Conservation (phyloP, 1,140 invertebrate genomes). For the Drosophila bipectinata region DNA sequence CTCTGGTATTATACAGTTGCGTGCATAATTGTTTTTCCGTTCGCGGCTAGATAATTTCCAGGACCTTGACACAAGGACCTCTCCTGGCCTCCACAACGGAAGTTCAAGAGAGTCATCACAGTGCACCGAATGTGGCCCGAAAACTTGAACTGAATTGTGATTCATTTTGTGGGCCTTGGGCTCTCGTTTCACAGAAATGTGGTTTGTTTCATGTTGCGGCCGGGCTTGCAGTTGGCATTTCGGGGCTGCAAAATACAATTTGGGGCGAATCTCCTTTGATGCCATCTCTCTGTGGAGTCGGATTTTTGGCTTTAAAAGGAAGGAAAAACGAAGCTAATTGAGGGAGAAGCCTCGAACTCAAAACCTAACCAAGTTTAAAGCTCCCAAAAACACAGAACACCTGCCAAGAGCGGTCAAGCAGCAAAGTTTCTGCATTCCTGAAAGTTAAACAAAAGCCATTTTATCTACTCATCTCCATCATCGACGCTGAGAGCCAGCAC, state of each 20-base stretch:
- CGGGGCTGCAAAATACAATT: not conserved
- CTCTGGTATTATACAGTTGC: conserved; percentile 35
- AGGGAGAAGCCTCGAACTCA: not conserved
- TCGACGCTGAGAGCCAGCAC: conserved; percentile 6
- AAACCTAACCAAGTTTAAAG: too few relatives aligned
- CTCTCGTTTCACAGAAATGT: conserved; percentile 21
- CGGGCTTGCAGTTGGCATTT: conserved; percentile 19
- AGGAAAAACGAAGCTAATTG: conserved; percentile 15
- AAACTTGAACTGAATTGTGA: conserved; percentile 40
- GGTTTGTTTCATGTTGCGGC: conserved; percentile 32
- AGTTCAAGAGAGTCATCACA: conserved; percentile 52
- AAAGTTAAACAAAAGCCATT: conserved; percentile 36
- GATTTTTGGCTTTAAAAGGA: not conserved
- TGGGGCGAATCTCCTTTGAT: conserved; percentile 6
- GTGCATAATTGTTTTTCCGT: conserved; percentile 38
- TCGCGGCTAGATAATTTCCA: conserved; percentile 48
- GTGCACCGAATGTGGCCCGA: conserved; percentile 38
- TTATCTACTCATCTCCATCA: conserved; percentile 26
- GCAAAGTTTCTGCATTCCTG: conserved; percentile 35
- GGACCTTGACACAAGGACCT: conserved; percentile 34
- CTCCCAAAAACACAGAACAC: not conserved
- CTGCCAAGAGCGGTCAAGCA: not conserved
- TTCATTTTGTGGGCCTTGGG: conserved; percentile 31
- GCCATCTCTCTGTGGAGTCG: too few relatives aligned
- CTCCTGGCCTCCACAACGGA: not conserved